Evolutionary conservation across 2,113 vertebrate species (phyloP).

Genomic region (Syrrhaptes paradoxus): DNA sequence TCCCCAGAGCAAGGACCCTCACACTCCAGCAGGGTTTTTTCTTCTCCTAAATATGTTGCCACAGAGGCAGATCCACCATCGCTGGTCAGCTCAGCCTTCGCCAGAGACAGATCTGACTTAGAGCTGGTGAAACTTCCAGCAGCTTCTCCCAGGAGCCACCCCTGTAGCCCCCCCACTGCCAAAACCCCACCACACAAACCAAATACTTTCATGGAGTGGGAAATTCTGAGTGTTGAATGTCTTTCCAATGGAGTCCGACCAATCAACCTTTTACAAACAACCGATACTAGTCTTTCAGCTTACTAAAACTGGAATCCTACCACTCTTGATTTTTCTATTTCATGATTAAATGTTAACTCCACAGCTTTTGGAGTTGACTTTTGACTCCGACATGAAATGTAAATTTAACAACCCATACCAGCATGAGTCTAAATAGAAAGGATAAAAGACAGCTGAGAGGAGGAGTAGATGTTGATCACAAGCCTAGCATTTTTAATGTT

Average conservation of each 20-base stretch:
- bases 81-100: too few relatives aligned
- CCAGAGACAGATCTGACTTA: too few relatives aligned
- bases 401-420: background rate
- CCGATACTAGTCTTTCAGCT: background rate
- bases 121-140: too few relatives aligned
- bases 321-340: background rate
- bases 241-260: accelerated
- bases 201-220: background rate
- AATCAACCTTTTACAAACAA: background rate
- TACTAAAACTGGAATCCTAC: background rate
- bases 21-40: too few relatives aligned
- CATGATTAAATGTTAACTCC: constrained; percentile 17
- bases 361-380: constrained; percentile 22
- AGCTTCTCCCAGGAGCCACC: too few relatives aligned
- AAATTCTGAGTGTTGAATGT: background rate
- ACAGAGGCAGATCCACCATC: too few relatives aligned
- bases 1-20: too few relatives aligned
- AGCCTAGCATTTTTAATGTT: constrained; percentile 8
- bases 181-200: too few relatives aligned
- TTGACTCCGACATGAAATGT: background rate
- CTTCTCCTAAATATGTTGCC: too few relatives aligned
- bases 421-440: background rate
- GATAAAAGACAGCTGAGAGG: background rate
- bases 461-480: constrained; percentile 18
- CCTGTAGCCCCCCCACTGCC: too few relatives aligned